Conservation (phyloP, 2,113 vertebrate genomes). For the Apodemus speciosus region DNA sequence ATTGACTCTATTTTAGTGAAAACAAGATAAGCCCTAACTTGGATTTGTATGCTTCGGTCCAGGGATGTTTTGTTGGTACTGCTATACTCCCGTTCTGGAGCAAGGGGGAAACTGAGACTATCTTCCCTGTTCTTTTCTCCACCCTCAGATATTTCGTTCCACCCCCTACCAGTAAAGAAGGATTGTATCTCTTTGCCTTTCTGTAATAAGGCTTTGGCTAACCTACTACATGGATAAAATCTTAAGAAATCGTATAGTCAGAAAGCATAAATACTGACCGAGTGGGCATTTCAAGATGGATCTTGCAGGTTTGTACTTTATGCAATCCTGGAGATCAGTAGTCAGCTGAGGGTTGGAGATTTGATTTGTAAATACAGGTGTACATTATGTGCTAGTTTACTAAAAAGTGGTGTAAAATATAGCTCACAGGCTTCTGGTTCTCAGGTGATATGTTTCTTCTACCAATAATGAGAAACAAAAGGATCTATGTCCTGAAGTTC, state of each 20-base stretch:
- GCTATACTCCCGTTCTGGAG: neutral
- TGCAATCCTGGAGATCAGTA: neutral
- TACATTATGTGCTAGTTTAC: neutral
- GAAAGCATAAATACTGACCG: neutral
- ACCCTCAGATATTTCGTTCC: neutral
- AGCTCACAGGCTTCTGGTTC: neutral
- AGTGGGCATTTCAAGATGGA: neutral
- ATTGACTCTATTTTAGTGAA: conserved; percentile 19
- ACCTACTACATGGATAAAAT: neutral
- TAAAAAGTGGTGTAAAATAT: neutral
- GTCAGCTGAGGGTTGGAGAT: neutral
- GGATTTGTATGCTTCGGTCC: neutral
- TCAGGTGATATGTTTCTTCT: neutral
- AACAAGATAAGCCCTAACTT: neutral
- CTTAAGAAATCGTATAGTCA: neutral
- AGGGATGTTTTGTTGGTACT: neutral
- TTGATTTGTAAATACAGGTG: neutral
- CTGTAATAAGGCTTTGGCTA: conserved; percentile 8
- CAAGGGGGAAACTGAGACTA: neutral
- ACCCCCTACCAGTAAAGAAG: neutral
- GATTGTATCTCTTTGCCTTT: neutral
- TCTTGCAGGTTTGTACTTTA: neutral
- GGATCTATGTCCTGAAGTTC: conserved; percentile 6
- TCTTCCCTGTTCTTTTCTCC: neutral
- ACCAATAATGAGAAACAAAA: neutral